Evolutionary conservation across 2,888 invertebrate genomes (phyloP).

Genomic region (Drosophila multiciliata): DNA sequence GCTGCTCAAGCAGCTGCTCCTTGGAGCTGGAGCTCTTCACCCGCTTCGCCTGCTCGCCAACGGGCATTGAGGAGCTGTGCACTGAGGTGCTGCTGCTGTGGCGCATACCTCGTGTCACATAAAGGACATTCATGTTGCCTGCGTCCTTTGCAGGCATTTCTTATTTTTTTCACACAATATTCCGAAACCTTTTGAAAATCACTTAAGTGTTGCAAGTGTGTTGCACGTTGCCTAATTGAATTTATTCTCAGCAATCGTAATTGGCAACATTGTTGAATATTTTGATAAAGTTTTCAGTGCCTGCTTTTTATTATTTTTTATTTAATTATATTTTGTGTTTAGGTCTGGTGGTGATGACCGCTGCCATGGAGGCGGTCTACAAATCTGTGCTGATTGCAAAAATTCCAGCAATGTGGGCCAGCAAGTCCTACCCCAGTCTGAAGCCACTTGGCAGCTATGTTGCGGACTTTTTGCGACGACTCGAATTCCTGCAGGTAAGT

Average conservation of each 20-base stretch:
- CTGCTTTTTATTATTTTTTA: conserved; percentile 27
- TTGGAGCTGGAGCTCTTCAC: conserved; percentile 16
- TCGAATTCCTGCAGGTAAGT: conserved; percentile 92
- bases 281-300: conserved; percentile 29
- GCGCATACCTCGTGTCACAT: conserved; percentile 28
- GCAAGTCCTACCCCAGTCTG: conserved; percentile 95
- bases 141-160: conserved; percentile 28
- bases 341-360: conserved; percentile 95
- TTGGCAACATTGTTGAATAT: conserved; percentile 19
- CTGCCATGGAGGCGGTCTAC: conserved; percentile 93
- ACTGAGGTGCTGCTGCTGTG: conserved; percentile 30
- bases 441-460: conserved; percentile 96
- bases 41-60: neutral
- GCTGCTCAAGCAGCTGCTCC: conserved; percentile 35
- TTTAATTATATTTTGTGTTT: neutral
- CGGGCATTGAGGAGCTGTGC: neutral
- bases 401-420: conserved; percentile 93
- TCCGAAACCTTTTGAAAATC: conserved; percentile 22
- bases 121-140: conserved; percentile 34
- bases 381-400: conserved; percentile 92
- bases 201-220: conserved; percentile 32
- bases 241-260: conserved; percentile 12
- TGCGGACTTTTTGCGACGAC: conserved; percentile 92
- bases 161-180: conserved; percentile 2
- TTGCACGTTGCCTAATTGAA: conserved; percentile 28